These are phyloP conservation scores for Meandrusa payeni DNA, from an alignment of 2,888 invertebrate genomes.

Conservation along the genomic window DNA sequence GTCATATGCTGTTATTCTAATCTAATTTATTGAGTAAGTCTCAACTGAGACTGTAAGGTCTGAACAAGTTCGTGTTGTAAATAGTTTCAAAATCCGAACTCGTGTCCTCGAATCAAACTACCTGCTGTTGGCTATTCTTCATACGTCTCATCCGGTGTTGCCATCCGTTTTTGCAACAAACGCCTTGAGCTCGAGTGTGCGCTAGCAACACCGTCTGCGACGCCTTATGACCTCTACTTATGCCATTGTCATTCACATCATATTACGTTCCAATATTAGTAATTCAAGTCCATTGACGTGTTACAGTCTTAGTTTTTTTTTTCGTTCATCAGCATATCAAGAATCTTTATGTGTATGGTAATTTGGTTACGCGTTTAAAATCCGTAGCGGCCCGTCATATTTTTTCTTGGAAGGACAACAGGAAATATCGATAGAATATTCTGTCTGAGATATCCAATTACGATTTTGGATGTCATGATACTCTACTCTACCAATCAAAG, in stretches of 20 bases:
- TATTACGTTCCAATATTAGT: slow-evolving; percentile 11
- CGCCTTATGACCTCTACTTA: slow-evolving; percentile 5
- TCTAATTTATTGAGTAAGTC: no score
- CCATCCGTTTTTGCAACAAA: not conserved
- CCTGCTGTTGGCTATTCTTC: no score
- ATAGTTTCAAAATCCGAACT: no score
- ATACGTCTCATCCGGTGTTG: no score
- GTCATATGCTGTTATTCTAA: no score
- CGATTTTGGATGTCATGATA: no score
- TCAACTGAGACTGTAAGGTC: no score
- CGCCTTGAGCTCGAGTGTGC: slow-evolving; percentile 1
- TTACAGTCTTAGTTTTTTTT: slow-evolving; percentile 30
- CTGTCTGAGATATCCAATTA: no score
- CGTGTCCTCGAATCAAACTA: no score
- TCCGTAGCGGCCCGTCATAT: slow-evolving; percentile 5
- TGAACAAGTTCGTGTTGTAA: no score
- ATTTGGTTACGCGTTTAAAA: slow-evolving; percentile 18
- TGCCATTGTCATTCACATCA: slow-evolving; percentile 13
- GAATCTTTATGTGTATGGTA: slow-evolving; percentile 23
- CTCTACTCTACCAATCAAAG: no score
- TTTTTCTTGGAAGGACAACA: slow-evolving; percentile 19
- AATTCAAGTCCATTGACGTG: slow-evolving; percentile 30
- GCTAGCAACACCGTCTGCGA: slow-evolving; percentile 5
- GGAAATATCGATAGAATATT: no score
- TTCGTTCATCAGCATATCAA: slow-evolving; percentile 23